Percentiles rank a stretch among this genome's conserved stretches.
phyloP scores from a whole-genome alignment of 2,113 vertebrate genomes.

The Monopterus albus region DNA sequence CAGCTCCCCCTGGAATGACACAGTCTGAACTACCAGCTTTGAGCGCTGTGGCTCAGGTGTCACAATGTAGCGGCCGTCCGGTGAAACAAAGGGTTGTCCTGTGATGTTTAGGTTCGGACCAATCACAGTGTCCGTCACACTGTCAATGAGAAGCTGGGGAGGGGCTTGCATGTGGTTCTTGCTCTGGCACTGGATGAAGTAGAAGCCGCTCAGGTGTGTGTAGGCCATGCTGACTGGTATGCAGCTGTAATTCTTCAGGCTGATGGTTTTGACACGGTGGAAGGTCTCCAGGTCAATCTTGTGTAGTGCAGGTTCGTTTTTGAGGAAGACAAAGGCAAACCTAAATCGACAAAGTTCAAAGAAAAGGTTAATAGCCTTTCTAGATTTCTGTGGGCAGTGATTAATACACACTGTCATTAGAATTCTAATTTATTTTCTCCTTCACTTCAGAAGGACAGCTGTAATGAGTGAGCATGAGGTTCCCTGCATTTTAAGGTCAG shows the following conservation, averaged over 20 bases:
- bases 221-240: conserved; percentile 89
- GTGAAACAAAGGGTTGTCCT: conserved; percentile 85
- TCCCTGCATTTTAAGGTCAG: conserved; percentile 25
- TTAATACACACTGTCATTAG: conserved; percentile 74
- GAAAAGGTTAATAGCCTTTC: conserved; percentile 74
- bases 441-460: conserved; percentile 38
- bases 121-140: conserved; percentile 88
- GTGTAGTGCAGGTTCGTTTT: conserved; percentile 83
- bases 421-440: conserved; percentile 66
- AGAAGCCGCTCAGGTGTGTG: conserved; percentile 93
- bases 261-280: conserved; percentile 88
- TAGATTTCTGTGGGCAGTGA: conserved; percentile 18
- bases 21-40: conserved; percentile 86
- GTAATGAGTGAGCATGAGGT: conserved; percentile 35
- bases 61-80: conserved; percentile 89
- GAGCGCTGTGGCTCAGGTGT: conserved; percentile 76
- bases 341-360: conserved; percentile 77
- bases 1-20: conserved; percentile 87
- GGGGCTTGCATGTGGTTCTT: background rate
- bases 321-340: conserved; percentile 95
- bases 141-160: conserved; percentile 90
- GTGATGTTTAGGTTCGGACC: conserved; percentile 83
- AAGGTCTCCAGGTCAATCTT: conserved; percentile 97
- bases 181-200: conserved; percentile 87
- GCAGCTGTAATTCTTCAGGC: conserved; percentile 85